These are phyloP conservation scores for Orchesella cincta DNA, from an alignment of 1,140 invertebrate genomes.

Conservation along the genomic window DNA sequence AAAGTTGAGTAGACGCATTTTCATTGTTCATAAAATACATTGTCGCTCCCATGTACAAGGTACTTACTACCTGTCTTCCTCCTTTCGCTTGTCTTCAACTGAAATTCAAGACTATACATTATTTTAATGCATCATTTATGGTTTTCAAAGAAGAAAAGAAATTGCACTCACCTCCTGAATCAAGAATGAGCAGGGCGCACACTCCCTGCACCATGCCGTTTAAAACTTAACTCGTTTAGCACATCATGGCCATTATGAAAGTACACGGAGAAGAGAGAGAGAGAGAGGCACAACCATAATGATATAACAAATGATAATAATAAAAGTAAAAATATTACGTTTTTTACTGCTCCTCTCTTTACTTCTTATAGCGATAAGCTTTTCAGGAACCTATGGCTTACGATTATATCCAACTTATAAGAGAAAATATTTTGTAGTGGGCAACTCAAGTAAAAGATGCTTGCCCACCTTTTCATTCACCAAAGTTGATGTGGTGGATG, in stretches of 20 bases:
- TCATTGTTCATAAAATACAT: conserved; percentile 17
- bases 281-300: neutral
- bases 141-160: neutral
- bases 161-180: conserved; percentile 2
- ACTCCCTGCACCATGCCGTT: conserved; percentile 25
- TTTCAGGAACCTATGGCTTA: neutral
- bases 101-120: neutral
- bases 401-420: neutral
- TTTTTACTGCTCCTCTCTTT: neutral
- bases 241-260: too few relatives aligned
- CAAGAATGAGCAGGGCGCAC: conserved; percentile 12
- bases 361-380: neutral
- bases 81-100: neutral
- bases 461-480: neutral
- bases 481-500: too few relatives aligned
- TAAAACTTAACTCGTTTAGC: too few relatives aligned
- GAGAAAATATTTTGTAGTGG: neutral
- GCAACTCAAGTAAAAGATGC: neutral
- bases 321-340: neutral
- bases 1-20: too few relatives aligned
- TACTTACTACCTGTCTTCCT: conserved; percentile 26
- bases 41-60: neutral
- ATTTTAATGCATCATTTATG: neutral
- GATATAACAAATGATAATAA: neutral
- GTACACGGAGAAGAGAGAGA: neutral